Percentiles rank a stretch among this genome's conserved stretches.
These are phyloP conservation scores for Pagrus major DNA, from an alignment of 2,113 vertebrate genomes.

Conservation along the genomic window DNA sequence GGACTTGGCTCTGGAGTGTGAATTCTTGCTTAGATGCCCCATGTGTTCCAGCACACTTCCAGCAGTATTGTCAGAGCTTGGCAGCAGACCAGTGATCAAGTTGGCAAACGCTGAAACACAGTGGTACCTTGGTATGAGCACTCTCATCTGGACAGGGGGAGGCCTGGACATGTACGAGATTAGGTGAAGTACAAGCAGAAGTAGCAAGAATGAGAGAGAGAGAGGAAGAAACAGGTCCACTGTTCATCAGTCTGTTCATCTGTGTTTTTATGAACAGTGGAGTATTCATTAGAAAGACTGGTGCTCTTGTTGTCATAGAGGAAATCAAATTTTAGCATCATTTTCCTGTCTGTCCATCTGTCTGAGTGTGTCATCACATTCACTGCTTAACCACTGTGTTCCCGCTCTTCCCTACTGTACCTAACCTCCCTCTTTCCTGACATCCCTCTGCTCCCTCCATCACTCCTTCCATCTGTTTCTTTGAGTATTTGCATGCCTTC, in stretches of 20 bases:
- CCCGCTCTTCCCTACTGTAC: not conserved
- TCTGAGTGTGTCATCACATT: conserved; percentile 33
- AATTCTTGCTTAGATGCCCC: conserved; percentile 48
- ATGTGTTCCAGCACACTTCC: conserved; percentile 44
- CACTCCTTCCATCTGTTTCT: not conserved
- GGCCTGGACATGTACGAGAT: conserved; percentile 6
- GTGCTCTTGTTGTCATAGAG: conserved; percentile 16
- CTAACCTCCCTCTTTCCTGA: not conserved
- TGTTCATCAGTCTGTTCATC: conserved; percentile 4
- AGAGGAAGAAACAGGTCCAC: not conserved
- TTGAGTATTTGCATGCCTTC: not conserved
- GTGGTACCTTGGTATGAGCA: conserved; percentile 26
- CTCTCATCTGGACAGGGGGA: conserved; percentile 21
- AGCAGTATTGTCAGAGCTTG: conserved; percentile 40
- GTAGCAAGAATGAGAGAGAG: conserved; percentile 1
- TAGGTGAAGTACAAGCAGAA: not conserved
- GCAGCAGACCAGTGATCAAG: conserved; percentile 15
- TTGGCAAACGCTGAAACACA: conserved; percentile 23
- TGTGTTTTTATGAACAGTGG: conserved; percentile 31
- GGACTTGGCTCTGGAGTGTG: conserved; percentile 11
- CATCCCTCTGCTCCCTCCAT: conserved; percentile 3
- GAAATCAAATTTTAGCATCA: conserved; percentile 43
- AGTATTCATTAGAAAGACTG: conserved; percentile 36
- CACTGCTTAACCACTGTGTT: conserved; percentile 9
- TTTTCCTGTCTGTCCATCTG: conserved; percentile 20